These are phyloP conservation scores for Oxyruncus cristatus DNA, from an alignment of 2,113 vertebrate species.

Conservation along the genomic window DNA sequence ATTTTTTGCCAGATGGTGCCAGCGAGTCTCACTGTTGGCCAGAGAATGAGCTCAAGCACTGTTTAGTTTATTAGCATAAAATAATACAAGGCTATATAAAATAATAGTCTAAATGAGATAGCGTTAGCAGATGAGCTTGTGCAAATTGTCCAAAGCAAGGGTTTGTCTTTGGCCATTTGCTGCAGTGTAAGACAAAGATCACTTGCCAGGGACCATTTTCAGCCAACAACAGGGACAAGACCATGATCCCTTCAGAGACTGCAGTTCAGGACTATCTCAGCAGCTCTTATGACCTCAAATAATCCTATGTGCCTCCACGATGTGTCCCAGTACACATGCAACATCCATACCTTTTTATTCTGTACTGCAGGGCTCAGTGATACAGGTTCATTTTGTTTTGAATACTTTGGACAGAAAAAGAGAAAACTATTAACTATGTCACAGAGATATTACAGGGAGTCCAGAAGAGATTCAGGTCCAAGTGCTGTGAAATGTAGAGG, in stretches of 20 bases:
- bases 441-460: background rate
- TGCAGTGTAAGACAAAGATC: background rate
- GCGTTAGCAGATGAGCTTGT: background rate
- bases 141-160: background rate
- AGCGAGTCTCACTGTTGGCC: background rate
- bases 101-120: background rate
- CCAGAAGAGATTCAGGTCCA: background rate
- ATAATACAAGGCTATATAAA: background rate
- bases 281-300: background rate
- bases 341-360: background rate
- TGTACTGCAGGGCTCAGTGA: background rate
- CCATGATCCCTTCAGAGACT: background rate
- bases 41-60: background rate
- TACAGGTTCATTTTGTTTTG: background rate
- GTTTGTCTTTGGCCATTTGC: background rate
- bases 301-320: background rate
- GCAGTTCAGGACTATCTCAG: background rate
- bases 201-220: background rate
- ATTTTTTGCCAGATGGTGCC: background rate
- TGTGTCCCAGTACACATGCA: background rate
- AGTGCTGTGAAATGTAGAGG: background rate
- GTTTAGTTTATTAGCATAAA: background rate
- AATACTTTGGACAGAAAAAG: background rate
- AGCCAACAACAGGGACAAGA: background rate
- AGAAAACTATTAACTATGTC: background rate